Conservation (phyloP, 2,888 invertebrate species). For the Lasioglossum malachurum region DNA sequence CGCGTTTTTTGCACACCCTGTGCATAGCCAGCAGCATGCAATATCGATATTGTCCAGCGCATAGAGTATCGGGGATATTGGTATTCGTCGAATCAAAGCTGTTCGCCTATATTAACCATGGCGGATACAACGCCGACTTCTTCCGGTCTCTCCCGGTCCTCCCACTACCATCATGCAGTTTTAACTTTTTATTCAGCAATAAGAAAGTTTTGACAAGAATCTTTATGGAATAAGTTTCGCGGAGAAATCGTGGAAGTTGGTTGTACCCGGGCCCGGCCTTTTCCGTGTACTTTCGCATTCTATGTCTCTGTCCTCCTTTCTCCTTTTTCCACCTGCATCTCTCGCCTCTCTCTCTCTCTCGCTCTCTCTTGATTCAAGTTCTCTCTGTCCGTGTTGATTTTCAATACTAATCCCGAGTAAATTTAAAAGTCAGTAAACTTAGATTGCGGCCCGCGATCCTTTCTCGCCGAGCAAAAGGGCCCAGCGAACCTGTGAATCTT, state of each 20-base stretch:
- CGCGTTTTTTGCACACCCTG: neutral
- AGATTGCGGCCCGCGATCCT: conserved; percentile 40
- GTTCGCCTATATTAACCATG: conserved; percentile 57
- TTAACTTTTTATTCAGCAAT: conserved; percentile 78
- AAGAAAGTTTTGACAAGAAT: conserved; percentile 80
- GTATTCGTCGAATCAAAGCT: conserved; percentile 60
- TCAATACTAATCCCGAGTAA: conserved; percentile 58
- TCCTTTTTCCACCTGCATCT: conserved; percentile 10
- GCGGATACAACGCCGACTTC: conserved; percentile 28
- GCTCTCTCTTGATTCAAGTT: conserved; percentile 25
- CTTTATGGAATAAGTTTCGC: conserved; percentile 80
- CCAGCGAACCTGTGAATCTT: neutral
- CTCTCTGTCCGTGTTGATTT: conserved; percentile 41
- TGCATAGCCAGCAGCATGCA: conserved; percentile 55
- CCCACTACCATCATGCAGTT: conserved; percentile 43
- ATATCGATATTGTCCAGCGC: conserved; percentile 66
- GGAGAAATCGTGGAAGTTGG: conserved; percentile 64
- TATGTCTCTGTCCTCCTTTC: neutral
- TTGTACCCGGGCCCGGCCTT: conserved; percentile 37
- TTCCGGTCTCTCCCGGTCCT: neutral
- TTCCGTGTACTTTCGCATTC: conserved; percentile 55
- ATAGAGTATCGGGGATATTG: conserved; percentile 46
- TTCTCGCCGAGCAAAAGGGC: neutral
- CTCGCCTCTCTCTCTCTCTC: conserved; percentile 10
- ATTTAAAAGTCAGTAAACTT: conserved; percentile 62